Evolutionary conservation across 2,113 vertebrate species (phyloP).

Genomic region (Urocynchramus pylzowi): DNA sequence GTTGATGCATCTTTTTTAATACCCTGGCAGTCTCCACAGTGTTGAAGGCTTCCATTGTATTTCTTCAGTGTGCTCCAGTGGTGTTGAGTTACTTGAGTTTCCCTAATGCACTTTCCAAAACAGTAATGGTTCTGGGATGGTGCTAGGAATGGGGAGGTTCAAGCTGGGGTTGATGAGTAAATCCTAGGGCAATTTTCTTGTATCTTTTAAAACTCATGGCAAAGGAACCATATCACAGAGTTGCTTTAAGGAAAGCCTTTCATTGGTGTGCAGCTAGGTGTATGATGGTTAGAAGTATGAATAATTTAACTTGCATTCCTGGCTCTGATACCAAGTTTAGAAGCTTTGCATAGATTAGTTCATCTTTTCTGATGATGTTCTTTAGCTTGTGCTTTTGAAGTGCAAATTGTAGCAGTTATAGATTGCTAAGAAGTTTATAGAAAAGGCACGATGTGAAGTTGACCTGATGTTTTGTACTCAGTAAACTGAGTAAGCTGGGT

Average conservation of each 20-base stretch:
- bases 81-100: neutral
- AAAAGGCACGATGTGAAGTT: neutral
- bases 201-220: neutral
- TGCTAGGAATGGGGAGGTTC: neutral
- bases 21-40: neutral
- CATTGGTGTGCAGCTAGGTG: neutral
- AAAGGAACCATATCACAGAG: accelerated
- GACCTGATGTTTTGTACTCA: neutral
- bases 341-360: neutral
- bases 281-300: neutral
- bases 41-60: neutral
- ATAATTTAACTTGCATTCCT: neutral
- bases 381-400: neutral
- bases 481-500: neutral
- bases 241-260: neutral
- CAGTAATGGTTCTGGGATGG: neutral
- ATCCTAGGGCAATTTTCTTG: neutral
- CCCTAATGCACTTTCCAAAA: neutral
- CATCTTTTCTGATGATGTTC: neutral
- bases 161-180: neutral
- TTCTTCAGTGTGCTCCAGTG: neutral
- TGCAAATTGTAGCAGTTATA: neutral
- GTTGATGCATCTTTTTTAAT: neutral
- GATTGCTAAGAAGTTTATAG: neutral
- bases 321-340: neutral